Evolutionary conservation across 2,888 invertebrate genomes (phyloP), one percentile per base, ranked within the genome.

Genomic region (Drosophila borealis): DNA sequence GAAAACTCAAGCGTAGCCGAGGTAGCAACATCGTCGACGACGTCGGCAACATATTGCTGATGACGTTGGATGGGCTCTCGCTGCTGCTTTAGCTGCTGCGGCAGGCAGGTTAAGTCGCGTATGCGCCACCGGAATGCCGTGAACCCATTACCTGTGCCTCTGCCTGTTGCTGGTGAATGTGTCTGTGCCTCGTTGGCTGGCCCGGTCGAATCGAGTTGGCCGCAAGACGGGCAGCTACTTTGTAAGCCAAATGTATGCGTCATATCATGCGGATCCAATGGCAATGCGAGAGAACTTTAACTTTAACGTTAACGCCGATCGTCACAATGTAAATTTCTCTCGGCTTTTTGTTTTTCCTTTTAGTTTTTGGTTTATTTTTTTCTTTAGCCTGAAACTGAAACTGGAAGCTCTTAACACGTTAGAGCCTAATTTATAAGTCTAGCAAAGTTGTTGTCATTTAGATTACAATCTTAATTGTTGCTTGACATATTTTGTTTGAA

Each of bases 1-100:
- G 91, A 87, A 86, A 81, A 84, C 55, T 73, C 77, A 77, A 78
- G 90, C 90, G 88, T 89, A 89, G 88, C 89, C 89, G 80, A 89
- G 90, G 90, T 90, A 88, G 90, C 86, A 81, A 78, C 88, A 78
- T 80, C 86, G 70, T 53, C 70, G 66, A 41, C 69, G 69, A 57
- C 53, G 62, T 73, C 75, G 69, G 73, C 79, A 79, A 74, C 81
- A 86, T 86, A 81, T 80, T 86, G 80, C 84, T 78, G 78, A 81
- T 85, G 81, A 77, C 78, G 75, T 78, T 83, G 78, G 70, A 66
- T 53, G 61, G 61, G 61, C 51, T 68, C 48, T 54, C 49, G 59
- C 45, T 14, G 54, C 10, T 34, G 54, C 37, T 14, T n/a, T 14
- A 14, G 42, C 54, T 56, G 64, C 41, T 46, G 55, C 49, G 60